A percentile compares a stretch with the other conserved stretches of the same genome.
phyloP scores from a whole-genome alignment of 1,140 invertebrate genomes.

The Formica exsecta region DNA sequence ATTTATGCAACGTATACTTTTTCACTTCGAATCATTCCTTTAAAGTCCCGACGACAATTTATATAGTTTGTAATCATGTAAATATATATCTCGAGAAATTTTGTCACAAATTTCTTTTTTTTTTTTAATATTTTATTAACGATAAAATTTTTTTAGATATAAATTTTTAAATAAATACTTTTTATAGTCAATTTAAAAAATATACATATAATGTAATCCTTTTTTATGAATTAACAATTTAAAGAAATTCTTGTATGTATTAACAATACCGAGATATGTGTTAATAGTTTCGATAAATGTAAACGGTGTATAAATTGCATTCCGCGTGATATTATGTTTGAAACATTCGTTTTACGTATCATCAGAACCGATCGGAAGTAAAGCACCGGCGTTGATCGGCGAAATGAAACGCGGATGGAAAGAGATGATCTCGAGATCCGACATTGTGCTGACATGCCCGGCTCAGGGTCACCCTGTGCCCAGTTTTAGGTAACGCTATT shows the following conservation, averaged over 20 bases:
- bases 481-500: slow-evolving; percentile 80
- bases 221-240: neutral
- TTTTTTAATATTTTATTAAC: too few relatives aligned
- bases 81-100: too few relatives aligned
- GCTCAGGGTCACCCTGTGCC: slow-evolving; percentile 88
- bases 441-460: slow-evolving; percentile 88
- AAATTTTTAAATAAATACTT: neutral
- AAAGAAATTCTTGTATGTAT: too few relatives aligned
- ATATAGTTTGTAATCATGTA: too few relatives aligned
- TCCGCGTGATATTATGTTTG: neutral
- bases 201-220: neutral
- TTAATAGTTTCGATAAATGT: too few relatives aligned
- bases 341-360: slow-evolving; percentile 52
- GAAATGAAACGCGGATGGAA: slow-evolving; percentile 84
- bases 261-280: too few relatives aligned
- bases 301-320: neutral
- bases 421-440: slow-evolving; percentile 72
- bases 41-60: too few relatives aligned
- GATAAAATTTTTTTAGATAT: neutral
- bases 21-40: too few relatives aligned
- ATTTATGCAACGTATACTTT: neutral
- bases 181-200: neutral
- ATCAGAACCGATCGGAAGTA: slow-evolving; percentile 90
- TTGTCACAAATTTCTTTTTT: too few relatives aligned
- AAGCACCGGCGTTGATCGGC: slow-evolving; percentile 88